Evolutionary conservation across 2,888 invertebrate species (phyloP), one percentile per base, ranked within the genome.

Genomic region (Dryomyza anilis): DNA sequence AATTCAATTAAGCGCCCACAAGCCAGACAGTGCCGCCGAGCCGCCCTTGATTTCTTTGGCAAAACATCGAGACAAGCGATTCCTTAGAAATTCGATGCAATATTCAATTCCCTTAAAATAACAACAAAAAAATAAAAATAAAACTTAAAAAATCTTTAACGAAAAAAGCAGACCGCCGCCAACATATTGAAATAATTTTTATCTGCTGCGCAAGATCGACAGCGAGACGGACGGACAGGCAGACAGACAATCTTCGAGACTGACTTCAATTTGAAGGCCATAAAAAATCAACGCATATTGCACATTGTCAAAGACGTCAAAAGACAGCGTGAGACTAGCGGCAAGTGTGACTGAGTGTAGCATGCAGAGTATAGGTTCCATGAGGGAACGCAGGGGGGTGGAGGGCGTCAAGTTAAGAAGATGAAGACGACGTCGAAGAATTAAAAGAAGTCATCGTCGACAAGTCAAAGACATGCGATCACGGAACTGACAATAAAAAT

Each of bases 181-280:
- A 58, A 78, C 78, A 79, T 77, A 78, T 79, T 78, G 79, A 79
- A 78, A 78, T 78, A 78, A 78, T 78, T 78, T 78, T 79, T 78
- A 78, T 78, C 78, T 78, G 73, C 76, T 76, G 77, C 74, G 75
- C 64, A 73, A 74, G 79, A 78, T 79, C 77, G 64, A 67, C n/a
- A n/a, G n/a, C n/a, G n/a, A n/a, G n/a, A n/a, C n/a, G n/a, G n/a
- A n/a, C n/a, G n/a, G n/a, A n/a, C n/a, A n/a, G n/a, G n/a, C n/a
- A n/a, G n/a, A n/a, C n/a, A n/a, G n/a, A n/a, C n/a, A n/a, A n/a
- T n/a, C n/a, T n/a, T n/a, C n/a, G n/a, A n/a, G n/a, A n/a, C n/a
- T n/a, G 73, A 72, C 74, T 71, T 73, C 73, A 74, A 74, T 75
- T 78, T 78, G 78, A 79, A 78, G 78, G 78, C 78, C 78, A 78